Evolutionary conservation across 2,113 vertebrate species (phyloP), one percentile per base, ranked within the genome.

Genomic region (Neotragus pygmaeus): DNA sequence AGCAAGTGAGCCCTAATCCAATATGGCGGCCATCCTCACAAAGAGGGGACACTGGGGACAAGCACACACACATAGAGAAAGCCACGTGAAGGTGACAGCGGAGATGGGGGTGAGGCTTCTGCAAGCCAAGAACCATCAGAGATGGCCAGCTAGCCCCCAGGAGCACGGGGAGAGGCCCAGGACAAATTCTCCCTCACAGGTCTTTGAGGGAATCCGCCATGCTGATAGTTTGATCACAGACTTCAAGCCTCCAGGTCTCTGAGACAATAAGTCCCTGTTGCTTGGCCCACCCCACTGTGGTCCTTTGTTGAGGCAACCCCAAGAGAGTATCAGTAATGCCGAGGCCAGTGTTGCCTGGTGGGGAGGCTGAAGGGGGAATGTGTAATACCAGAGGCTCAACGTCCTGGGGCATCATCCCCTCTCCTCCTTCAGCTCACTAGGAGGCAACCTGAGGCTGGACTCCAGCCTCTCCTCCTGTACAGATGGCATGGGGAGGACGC

Each of bases 301-400:
- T n/a, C 43, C 8, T 53, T 51, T 77, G 60, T 75, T 5, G 47
- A 57, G 57, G 43, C 33, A 30, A 8, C 12, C 16, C 2, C 27
- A 8, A 64, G 53, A 83, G 49, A 13, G 21, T 13, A 13, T 73
- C 11, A 43, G 2, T 14, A 33, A 60, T 6, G 36, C 27, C 11
- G 43, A 85, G 33, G 14, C 28, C 27, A 23, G 2, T 1, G 21
- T 25, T 27, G 39, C 33, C 64, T 30, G 36, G 36, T 9, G 19
- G 10, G 13, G 33, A 10, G 7, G 73, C 27, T 17, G 58, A 28
- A 14, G 21, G 33, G 60, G 43, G 43, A 13, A 7, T 2, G 1
- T 27, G 10, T 25, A 1, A 36, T 7, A 7, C 25, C 14, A 21
- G 13, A 36, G 23, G 17, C 9, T 53, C 28, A 2, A 0, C 0